Base-by-base conservation (phyloP, 2,113 vertebrate genomes). In the Corynorhinus townsendii region DNA sequence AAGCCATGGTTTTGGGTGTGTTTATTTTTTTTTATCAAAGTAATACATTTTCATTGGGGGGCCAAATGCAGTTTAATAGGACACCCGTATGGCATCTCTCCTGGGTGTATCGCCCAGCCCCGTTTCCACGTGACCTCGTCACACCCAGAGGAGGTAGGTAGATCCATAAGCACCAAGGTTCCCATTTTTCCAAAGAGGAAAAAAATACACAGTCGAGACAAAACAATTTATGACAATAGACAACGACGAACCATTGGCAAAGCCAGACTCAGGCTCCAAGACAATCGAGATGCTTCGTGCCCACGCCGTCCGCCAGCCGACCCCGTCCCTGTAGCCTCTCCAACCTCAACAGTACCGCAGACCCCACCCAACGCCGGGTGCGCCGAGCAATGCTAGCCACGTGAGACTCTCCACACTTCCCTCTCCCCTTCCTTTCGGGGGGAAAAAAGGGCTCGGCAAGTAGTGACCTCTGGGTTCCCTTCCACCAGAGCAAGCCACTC, bases 11-110 rank as follows among this genome's bases (percentile, higher is more conserved):
- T 89, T 64, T 90, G 10, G 49, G 43, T 38, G 11, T 76, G 82
- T 93, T 94, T 94, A 83, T 94, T 94, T 52, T 76, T 76, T 92
- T 76, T 76, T 92, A 76, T 92, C 86, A 94, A 86, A 85, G 38
- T 28, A 69, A 85, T 43, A 88, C 4, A 88, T 49, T 91, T 93
- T 91, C 73, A 76, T 47, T 49, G n/a, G 30, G 33, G 38, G 33
- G 79, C 33, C 77, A 52, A 66, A 66, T 33, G 49, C 19, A 79
- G 35, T 15, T 90, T 81, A 68, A 9, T 43, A 89, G 24, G 66
- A 54, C 45, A 87, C 75, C 56, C 75, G 35, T 26, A 54, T 35
- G 9, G 22, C 22, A 40, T 71, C 24, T 54, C 89, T 40, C n/a
- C 49, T 24, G 30, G 28, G 49, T 1, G 0, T 68, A 11, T 79